Evolutionary conservation across 2,797 vertebrate genomes (phyloP).

Genomic region (Limnodromus scolopaceus): DNA sequence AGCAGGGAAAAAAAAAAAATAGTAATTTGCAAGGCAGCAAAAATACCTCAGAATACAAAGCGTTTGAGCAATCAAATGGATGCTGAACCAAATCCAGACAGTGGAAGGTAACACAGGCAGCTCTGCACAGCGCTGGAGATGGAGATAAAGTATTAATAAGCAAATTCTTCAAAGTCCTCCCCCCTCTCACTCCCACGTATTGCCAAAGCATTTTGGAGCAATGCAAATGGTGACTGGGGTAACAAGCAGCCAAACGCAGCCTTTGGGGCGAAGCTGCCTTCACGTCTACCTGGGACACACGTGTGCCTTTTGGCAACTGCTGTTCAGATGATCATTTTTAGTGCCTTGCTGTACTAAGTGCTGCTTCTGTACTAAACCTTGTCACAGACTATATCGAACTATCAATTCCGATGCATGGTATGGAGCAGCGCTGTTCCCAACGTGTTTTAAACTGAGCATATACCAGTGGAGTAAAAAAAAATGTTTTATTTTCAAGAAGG

Average conservation of each 20-base stretch:
- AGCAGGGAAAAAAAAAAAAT: not conserved
- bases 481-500: not conserved
- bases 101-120: not conserved
- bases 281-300: not conserved
- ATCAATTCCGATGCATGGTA: not conserved
- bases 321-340: not conserved
- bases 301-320: not conserved
- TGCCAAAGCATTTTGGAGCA: not conserved
- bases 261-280: not conserved
- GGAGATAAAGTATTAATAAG: not conserved
- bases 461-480: not conserved
- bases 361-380: not conserved
- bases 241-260: accelerated
- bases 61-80: not conserved
- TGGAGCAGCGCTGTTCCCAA: not conserved
- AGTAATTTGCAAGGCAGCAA: not conserved
- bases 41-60: not conserved
- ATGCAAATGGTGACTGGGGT: not conserved
- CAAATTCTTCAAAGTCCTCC: not conserved
- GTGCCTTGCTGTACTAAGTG: not conserved
- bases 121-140: not conserved
- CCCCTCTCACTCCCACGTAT: not conserved
- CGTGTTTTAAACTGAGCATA: not conserved
- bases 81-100: not conserved
- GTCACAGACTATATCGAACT: not conserved